Conservation (phyloP, 2,797 vertebrate species). For the Ammospiza maritima region DNA sequence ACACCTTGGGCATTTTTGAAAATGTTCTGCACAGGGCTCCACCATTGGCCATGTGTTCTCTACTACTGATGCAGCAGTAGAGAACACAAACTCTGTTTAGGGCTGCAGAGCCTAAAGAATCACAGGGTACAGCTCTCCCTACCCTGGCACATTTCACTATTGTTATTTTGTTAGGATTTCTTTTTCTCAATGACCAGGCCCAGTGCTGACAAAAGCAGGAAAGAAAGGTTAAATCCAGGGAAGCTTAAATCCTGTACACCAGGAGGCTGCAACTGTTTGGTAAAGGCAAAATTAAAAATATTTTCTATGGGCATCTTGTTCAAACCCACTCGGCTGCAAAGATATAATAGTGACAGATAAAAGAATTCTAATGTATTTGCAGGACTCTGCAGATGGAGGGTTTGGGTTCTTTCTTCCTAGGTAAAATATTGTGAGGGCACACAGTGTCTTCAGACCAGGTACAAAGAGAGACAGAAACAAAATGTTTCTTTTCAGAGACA, state of each 20-base stretch:
- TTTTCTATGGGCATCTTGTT: not conserved
- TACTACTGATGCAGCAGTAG: not conserved
- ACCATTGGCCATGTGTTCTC: fast-evolving
- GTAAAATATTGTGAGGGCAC: not conserved
- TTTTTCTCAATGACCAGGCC: not conserved
- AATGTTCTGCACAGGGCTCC: not conserved
- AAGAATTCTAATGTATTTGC: not conserved
- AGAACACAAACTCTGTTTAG: not conserved
- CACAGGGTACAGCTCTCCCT: not conserved
- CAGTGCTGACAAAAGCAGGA: not conserved
- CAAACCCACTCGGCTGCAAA: not conserved
- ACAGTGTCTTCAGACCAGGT: not conserved
- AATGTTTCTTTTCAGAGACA: not conserved
- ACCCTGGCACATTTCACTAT: not conserved
- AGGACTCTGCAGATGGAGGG: not conserved
- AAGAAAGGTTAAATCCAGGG: not conserved
- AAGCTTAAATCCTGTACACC: not conserved
- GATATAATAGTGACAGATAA: not conserved
- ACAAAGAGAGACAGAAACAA: not conserved
- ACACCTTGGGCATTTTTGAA: not conserved
- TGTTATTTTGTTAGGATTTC: not conserved
- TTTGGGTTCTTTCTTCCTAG: not conserved
- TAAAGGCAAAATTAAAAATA: not conserved
- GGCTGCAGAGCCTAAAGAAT: not conserved
- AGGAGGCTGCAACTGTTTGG: not conserved